Evolutionary conservation across 2,113 vertebrate genomes (phyloP), one percentile per base, ranked within the genome.

Genomic region (Trogon melanurus): DNA sequence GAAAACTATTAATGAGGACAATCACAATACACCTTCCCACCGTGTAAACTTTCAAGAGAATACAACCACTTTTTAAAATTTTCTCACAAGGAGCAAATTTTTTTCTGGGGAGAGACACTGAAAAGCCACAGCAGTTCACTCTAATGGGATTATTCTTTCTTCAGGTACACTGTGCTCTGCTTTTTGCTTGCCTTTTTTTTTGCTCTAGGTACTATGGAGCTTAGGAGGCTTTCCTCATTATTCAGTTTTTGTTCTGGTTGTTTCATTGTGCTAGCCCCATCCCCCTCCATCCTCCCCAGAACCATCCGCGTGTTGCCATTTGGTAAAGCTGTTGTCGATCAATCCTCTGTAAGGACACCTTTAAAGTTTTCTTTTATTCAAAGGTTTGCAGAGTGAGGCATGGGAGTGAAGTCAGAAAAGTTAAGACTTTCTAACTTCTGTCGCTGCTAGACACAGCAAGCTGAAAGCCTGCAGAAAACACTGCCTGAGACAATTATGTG

Each of bases 311-410:
- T 75, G 53, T 30, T 95, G 57, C 34, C 3, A 1, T 71, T 89
- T 71, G 53, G 30, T 88, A 92, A 83, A 91, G 17, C 50, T 69
- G 26, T 57, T 13, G 62, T 81, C 0, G 1, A 69, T 56, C 57
- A 83, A 1, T 48, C 84, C 36, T 53, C n/a, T 72, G n/a, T 26
- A 71, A 78, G 65, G 44, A 89, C 22, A 69, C 22, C 23, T 66
- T 66, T 85, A 23, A 34, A n/a, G 9, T 45, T 70, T 69, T 64
- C 29, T 88, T 94, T 92, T 88, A 70, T 87, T 91, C 75, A 86
- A 27, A 91, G 19, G 13, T 75, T 80, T 88, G 62, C n/a, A 69
- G 67, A 80, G 38, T 25, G 23, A 92, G 48, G 19, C 67, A 58
- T 30, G 18, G 29, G 34, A 81, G 47, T 7, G 70, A 66, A 91